Evolutionary conservation across 2,113 vertebrate species (phyloP), one percentile per base, ranked within the genome.

Genomic region (Patagioenas fasciata): DNA sequence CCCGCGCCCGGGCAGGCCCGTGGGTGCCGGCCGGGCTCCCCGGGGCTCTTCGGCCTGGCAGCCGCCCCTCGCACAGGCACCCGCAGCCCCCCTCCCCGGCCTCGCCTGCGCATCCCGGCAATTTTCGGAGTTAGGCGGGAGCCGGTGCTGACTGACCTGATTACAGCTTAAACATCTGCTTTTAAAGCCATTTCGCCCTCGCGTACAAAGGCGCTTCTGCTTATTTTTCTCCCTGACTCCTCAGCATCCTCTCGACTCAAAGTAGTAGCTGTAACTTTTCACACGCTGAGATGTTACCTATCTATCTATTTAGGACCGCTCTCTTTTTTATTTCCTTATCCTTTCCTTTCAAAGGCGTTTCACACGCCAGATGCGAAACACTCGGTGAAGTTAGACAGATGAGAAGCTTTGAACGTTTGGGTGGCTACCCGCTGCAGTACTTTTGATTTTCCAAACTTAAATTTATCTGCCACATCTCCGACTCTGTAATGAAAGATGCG

Each of bases 251-350:
- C 75, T 71, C 57, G 36, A 25, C 61, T 85, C 71, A 44, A 71
- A 92, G 94, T 40, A 72, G 86, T 28, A 24, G 77, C 84, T 60
- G 80, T 60, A 94, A 95, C 82, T 93, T 88, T 79, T 36, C 54
- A 4, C 82, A 69, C 57, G 71, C 82, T 75, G 82, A 75, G 79
- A 47, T 42, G 70, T 85, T 81, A 21, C 71, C 83, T 57, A 34
- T 21, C 53, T 73, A 7, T 17, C 60, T 15, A 13, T 12, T 74
- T 66, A 64, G 53, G 66, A 56, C 47, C 32, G 26, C 57, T 34
- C 42, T 44, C 28, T 32, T 56, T 57, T 75, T 18, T 54, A 38
- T 14, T 9, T 64, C 53, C 93, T 85, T 56, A 62, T 36, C 71
- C 42, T 82, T 71, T 11, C 28, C 53, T 74, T 93, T 91, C 71